Conservation (phyloP, 2,888 invertebrate species). For the Mesorhabditis sp. region DNA sequence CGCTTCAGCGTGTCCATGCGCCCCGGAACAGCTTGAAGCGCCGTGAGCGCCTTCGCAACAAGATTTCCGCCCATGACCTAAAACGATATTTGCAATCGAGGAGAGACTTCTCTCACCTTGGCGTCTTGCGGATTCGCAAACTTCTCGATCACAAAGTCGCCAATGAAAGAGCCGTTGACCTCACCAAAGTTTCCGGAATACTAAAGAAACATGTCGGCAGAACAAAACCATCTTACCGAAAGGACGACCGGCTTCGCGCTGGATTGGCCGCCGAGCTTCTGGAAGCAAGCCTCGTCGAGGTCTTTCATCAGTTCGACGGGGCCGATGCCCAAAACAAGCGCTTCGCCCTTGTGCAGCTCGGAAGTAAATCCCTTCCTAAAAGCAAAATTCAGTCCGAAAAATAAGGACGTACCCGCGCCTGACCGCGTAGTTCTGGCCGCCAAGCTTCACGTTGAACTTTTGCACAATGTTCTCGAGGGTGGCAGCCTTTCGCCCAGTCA, state of each 20-base stretch:
- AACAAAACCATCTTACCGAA: constrained; percentile 2
- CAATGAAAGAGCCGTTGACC: neutral
- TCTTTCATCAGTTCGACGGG: neutral
- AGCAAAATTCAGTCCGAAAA: neutral
- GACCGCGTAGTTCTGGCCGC: neutral
- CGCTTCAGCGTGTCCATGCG: neutral
- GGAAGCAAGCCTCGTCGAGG: neutral
- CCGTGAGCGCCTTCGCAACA: neutral
- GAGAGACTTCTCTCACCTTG: neutral
- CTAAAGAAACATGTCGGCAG: neutral
- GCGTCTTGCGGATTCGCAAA: neutral
- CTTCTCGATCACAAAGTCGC: constrained; percentile 4
- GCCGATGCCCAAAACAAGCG: neutral
- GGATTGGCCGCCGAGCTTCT: neutral
- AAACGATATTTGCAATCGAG: neutral
- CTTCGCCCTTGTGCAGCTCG: constrained; percentile 1
- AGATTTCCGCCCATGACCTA: neutral
- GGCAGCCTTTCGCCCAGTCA: neutral
- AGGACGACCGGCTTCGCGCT: neutral
- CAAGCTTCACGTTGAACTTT: neutral
- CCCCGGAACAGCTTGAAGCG: neutral
- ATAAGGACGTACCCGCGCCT: neutral
- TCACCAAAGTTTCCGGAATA: neutral
- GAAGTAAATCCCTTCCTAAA: neutral
- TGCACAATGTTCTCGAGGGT: neutral